A percentile compares a stretch with the other conserved stretches of the same genome.
phyloP scores from a whole-genome alignment of 1,140 invertebrate genomes.

The Nilaparvata lugens region DNA sequence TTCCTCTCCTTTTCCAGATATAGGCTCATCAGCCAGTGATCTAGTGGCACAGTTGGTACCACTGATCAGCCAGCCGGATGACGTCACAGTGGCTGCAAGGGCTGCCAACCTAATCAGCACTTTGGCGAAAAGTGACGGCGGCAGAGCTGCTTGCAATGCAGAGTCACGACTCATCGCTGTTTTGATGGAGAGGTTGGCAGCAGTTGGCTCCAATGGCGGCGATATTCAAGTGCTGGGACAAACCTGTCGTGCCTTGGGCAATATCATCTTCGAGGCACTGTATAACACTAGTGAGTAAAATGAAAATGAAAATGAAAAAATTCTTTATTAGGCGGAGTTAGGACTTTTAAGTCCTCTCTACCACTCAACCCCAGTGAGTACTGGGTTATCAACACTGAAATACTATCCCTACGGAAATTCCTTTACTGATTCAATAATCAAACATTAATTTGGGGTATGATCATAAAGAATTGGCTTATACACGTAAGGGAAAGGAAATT shows the following conservation, averaged over 20 bases:
- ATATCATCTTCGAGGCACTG: conserved; percentile 65
- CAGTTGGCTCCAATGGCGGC: conserved; percentile 38
- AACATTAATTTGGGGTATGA: no score
- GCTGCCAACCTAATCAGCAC: conserved; percentile 58
- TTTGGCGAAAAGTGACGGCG: conserved; percentile 55
- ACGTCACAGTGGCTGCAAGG: conserved; percentile 19
- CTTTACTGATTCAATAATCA: no score
- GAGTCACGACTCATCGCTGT: conserved; percentile 27
- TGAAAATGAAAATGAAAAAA: no score
- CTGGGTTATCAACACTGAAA: no score
- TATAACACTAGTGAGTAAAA: no score
- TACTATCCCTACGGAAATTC: no score
- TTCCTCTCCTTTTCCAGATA: conserved; percentile 13
- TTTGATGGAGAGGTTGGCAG: conserved; percentile 46
- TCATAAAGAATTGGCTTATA: no score
- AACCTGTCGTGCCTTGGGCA: conserved; percentile 69
- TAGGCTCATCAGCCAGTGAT: conserved; percentile 8
- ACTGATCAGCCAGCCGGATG: conserved; percentile 9
- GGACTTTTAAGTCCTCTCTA: no score
- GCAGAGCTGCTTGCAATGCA: conserved; percentile 53
- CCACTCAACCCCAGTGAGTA: no score
- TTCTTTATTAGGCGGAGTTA: no score
- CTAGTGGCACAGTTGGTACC: conserved; percentile 13
- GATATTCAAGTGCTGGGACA: conserved; percentile 53
- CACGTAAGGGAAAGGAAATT: no score